phyloP scores from a whole-genome alignment of 2,888 invertebrate genomes.

The Clanis bilineata region DNA sequence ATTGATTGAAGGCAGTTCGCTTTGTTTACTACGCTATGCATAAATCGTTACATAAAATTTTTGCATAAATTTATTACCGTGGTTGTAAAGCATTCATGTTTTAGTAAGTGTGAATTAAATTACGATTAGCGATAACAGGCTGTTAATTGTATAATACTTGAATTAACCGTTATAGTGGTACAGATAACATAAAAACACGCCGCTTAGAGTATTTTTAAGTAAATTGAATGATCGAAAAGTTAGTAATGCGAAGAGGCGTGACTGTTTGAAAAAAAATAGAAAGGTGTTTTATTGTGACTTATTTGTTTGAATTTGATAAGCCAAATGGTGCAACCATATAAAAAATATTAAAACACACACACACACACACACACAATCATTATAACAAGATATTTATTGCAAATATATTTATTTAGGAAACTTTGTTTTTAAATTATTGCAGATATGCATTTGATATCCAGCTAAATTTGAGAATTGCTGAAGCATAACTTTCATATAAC shows the following conservation, averaged over 20 bases:
- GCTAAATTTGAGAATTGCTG: no score
- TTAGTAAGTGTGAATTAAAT: conserved; percentile 9
- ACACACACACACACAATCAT: no score
- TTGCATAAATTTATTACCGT: background rate
- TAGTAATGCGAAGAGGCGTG: background rate
- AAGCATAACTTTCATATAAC: no score
- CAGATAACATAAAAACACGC: background rate
- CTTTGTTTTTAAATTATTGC: no score
- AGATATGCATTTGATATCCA: no score
- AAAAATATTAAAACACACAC: no score
- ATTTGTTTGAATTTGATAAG: no score
- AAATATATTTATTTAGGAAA: no score
- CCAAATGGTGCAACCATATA: no score
- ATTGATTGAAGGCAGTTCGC: conserved; percentile 7
- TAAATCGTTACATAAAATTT: conserved; percentile 10
- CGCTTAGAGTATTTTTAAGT: background rate
- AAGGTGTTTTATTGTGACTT: no score
- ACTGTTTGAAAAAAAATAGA: background rate
- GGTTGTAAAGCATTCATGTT: conserved; percentile 2
- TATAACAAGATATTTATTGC: no score
- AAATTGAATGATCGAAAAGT: background rate
- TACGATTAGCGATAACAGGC: conserved; percentile 2
- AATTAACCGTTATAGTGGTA: conserved; percentile 11
- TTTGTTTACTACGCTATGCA: conserved; percentile 10
- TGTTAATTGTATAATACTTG: conserved; percentile 2